Base-by-base conservation (phyloP, 2,888 invertebrate genomes). In the Polyommatus iphigenia region DNA sequence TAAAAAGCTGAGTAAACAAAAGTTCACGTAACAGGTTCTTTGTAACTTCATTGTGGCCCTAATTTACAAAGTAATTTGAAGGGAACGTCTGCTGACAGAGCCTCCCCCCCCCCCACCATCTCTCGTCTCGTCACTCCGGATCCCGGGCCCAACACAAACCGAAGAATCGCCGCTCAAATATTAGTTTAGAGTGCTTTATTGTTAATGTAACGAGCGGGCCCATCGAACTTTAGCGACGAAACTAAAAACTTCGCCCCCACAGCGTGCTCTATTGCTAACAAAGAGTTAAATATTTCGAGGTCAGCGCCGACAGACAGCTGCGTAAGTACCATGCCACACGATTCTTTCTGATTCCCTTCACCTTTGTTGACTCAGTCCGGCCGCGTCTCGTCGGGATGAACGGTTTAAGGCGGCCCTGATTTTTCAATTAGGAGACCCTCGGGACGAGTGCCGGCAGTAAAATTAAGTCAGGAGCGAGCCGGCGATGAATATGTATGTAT, bases 381-480 rank as follows among this genome's bases (percentile, higher is more conserved):
- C 62, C 29, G 62, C 24, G 13, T 15, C 67, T 15, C 29, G 32
- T 24, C 62, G 24, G 62, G 13, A 67, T 32, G 67, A 29, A 67
- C 67, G 5, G 13, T 32, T 15, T 67, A 67, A 67, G 67, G 29
- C 67, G 29, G 29, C 67, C 29, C 67, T 67, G 67, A 67, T 67
- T 67, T 67, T 67, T 67, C 67, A 67, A 67, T 67, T 67, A 67
- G 67, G 62, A 24, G 62, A 62, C 67, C 67, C 67, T 67, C 7
- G 67, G 67, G 29, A 62, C 62, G 62, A 62, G 62, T 5, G 24
- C 13, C 7, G 29, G 67, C 67, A 67, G 67, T 67, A 67, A 67
- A 67, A 67, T 67, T 67, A 67, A 67, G 67, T 67, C 67, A 67
- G 67, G 67, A 67, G 67, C 32, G 67, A 67, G 15, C 29, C 29